Conservation (phyloP, 2,113 vertebrate genomes). For the Myodes glareolus region DNA sequence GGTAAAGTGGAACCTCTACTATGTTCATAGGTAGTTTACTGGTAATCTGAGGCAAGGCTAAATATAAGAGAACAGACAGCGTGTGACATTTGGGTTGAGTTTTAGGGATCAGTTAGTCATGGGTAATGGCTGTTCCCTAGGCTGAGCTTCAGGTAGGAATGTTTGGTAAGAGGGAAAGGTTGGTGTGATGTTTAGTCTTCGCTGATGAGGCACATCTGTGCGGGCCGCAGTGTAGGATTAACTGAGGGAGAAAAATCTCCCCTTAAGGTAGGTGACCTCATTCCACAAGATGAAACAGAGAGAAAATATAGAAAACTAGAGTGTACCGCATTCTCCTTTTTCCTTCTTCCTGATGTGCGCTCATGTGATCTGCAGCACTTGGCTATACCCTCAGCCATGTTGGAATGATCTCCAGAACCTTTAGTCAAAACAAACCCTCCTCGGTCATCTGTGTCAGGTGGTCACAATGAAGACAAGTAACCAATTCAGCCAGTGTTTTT, state of each 20-base stretch:
- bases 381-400: neutral
- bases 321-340: too few species aligned
- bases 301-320: neutral
- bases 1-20: neutral
- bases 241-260: neutral
- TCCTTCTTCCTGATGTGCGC: neutral
- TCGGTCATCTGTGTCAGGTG: neutral
- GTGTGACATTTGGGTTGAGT: neutral
- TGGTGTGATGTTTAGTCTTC: neutral
- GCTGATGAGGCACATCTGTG: neutral
- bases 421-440: neutral
- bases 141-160: neutral
- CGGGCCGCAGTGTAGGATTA: neutral
- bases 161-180: neutral
- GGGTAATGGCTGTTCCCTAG: neutral
- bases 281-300: neutral
- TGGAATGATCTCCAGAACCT: neutral
- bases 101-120: neutral
- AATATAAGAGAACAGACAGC: neutral
- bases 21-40: neutral
- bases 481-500: neutral
- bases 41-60: neutral
- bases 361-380: neutral
- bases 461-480: too few species aligned
- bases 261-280: too few species aligned